Evolutionary conservation across 2,797 vertebrate genomes (phyloP).

Genomic region (Rhyacichthys aspro): DNA sequence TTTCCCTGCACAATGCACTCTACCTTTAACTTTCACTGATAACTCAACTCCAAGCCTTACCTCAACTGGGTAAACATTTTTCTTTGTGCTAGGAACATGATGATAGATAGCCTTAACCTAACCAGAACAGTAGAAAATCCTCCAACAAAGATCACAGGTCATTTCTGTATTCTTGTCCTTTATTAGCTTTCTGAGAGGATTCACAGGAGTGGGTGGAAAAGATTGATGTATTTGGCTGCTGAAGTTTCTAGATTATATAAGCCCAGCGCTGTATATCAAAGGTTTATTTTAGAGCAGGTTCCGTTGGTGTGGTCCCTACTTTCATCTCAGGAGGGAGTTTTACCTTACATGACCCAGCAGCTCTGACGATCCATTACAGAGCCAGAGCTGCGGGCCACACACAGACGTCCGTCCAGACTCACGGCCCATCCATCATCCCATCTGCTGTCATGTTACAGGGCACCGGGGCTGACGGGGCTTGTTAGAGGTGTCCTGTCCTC

Average conservation of each 20-base stretch:
- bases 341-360: constrained; percentile 61
- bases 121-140: no score
- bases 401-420: constrained; percentile 33
- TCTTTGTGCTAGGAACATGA: no score
- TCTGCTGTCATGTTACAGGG: constrained; percentile 31
- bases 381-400: constrained; percentile 38
- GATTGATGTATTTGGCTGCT: no score
- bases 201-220: no score
- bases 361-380: constrained; percentile 45
- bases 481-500: constrained; percentile 37
- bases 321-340: constrained; percentile 20
- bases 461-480: constrained; percentile 43
- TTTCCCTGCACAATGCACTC: no score
- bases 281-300: constrained; percentile 1
- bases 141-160: no score
- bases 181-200: no score
- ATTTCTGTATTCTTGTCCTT: no score
- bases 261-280: constrained; percentile 9
- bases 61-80: no score
- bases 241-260: not conserved
- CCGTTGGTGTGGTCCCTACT: constrained; percentile 2
- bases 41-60: no score
- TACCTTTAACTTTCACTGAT: no score
- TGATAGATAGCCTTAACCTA: no score
- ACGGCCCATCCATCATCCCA: constrained; percentile 41